Base-by-base conservation (phyloP, 2,113 vertebrate genomes). In the Suricata suricatta region DNA sequence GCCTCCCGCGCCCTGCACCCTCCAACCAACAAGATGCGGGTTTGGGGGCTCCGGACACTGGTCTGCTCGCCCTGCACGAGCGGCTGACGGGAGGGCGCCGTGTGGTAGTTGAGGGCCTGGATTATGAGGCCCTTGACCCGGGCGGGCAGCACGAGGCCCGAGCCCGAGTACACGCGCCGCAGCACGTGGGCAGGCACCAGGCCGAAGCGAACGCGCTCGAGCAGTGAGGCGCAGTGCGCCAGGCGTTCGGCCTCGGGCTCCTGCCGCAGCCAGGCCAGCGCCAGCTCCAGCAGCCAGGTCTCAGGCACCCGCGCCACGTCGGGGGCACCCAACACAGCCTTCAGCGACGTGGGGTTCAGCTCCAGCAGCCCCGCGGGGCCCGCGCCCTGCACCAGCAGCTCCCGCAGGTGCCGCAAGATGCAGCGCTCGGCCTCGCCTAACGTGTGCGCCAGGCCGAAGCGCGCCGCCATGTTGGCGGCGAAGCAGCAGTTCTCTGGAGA, bases 81-180 rank as follows among this genome's bases (percentile, higher is more conserved):
- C 25, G 99, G 99, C 97, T 99, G 99, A 69, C 98, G 99, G 41
- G 98, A 98, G n/a, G 99, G 98, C 35, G 98, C 95, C 25, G 97
- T 93, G 95, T 99, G 99, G 97, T 99, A 99, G 95, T 99, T 99
- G 96, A 99, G 96, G 13, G 99, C 99, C 96, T 99, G 99, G 69
- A 99, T 99, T 95, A 99, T 98, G 96, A 99, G 98, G 92, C 99
- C 99, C 89, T 99, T 99, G 81, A 99, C 98, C 3, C 99, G 96
- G 5, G 99, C 98, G 0, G 99, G 99, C 89, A 99, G 97, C 77
- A 98, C 98, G 17, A 99, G 98, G 90, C 97, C 99, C 7, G 99
- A 98, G 60, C 98, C 97, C 0, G 98, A 99, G 96, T 99, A 98
- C 8, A 99, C 97, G 80, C 97, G 97, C 38, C 98, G 92, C 84